Percentiles rank a stretch among this genome's conserved stretches.
phyloP scores from a whole-genome alignment of 2,113 vertebrate genomes.

The Lepus americanus region DNA sequence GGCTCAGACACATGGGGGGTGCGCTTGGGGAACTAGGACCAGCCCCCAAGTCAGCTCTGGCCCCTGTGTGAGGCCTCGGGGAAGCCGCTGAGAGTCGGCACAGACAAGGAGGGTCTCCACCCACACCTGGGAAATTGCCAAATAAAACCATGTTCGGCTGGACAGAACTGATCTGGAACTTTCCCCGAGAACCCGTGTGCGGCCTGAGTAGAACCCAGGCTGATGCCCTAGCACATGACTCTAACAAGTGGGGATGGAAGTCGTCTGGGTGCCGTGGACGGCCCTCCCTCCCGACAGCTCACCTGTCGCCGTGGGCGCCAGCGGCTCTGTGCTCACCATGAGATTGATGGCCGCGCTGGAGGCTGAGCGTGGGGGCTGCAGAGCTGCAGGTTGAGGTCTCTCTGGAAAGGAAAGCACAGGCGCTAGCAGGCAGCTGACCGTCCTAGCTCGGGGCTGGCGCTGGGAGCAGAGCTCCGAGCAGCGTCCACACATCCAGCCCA shows the following conservation, averaged over 20 bases:
- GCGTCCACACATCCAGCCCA: too few species aligned
- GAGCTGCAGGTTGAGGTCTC: constrained; percentile 10
- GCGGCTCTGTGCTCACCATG: constrained; percentile 86
- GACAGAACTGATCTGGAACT: not conserved
- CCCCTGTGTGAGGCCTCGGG: not conserved
- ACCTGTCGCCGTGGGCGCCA: constrained; percentile 90
- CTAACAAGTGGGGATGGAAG: too few species aligned
- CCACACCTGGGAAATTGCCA: not conserved
- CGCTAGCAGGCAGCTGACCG: not conserved
- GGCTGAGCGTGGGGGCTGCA: not conserved
- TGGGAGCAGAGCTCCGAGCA: accelerated
- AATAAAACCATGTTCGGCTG: accelerated
- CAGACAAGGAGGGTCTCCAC: not conserved
- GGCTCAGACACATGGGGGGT: not conserved
- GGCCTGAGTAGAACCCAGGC: not conserved
- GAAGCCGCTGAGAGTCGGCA: not conserved
- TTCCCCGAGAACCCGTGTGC: not conserved
- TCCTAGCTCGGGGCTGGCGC: accelerated
- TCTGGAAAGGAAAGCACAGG: constrained; percentile 71
- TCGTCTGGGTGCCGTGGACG: accelerated
- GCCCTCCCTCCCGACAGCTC: constrained; percentile 70
- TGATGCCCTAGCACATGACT: not conserved
- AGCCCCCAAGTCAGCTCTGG: not conserved
- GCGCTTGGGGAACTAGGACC: too few species aligned
- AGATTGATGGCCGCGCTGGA: constrained; percentile 76